phyloP scores from a whole-genome alignment of 2,113 vertebrate species.

The Antechinus stuartii region DNA sequence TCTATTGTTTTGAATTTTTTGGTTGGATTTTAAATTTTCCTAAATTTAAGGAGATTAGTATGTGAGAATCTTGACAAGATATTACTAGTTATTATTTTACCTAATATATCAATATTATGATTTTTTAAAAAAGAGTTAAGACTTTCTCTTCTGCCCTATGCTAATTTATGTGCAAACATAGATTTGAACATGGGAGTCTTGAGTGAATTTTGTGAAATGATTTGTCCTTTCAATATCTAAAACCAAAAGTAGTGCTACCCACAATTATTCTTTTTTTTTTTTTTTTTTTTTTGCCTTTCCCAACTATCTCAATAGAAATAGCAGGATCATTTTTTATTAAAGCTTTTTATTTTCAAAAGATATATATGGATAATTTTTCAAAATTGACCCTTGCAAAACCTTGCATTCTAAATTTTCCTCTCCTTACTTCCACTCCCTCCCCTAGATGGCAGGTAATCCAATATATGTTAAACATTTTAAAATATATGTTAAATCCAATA shows the following conservation, averaged over 20 bases:
- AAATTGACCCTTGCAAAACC: too few relatives aligned
- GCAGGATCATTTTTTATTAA: not conserved
- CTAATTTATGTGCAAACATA: not conserved
- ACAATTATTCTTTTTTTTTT: not conserved
- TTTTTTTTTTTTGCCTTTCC: not conserved
- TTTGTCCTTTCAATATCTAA: not conserved
- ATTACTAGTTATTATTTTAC: not conserved
- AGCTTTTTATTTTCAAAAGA: too few relatives aligned
- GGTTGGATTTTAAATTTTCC: not conserved
- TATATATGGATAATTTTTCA: too few relatives aligned
- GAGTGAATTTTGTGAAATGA: not conserved
- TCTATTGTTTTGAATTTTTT: not conserved
- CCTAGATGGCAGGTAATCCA: too few relatives aligned
- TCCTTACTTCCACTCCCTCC: too few relatives aligned
- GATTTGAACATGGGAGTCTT: not conserved
- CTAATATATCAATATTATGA: not conserved
- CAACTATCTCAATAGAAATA: not conserved
- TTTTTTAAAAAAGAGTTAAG: not conserved
- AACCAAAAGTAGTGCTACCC: not conserved
- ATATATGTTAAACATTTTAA: too few relatives aligned
- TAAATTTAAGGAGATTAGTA: conserved; percentile 1
- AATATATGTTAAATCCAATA: too few relatives aligned
- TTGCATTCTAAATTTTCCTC: too few relatives aligned
- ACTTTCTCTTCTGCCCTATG: not conserved
- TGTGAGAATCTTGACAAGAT: not conserved